A percentile compares a stretch with the other conserved stretches of the same genome.
These are phyloP conservation scores for Platyrinchus mystaceus DNA, from an alignment of 2,797 vertebrate species.

Conservation along the genomic window DNA sequence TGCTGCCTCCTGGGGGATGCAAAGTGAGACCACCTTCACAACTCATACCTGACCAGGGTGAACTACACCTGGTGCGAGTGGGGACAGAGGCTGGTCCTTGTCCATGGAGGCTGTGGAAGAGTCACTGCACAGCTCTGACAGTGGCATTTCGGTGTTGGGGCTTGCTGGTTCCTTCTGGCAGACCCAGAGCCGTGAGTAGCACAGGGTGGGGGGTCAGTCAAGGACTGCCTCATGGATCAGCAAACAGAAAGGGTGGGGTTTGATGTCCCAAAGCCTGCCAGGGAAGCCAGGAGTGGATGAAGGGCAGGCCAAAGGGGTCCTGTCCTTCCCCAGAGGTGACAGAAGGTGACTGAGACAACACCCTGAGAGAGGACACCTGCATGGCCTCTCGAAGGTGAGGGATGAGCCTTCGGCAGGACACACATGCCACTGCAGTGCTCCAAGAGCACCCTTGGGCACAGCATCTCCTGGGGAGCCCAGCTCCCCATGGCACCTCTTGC, in stretches of 20 bases:
- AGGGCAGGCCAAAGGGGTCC: background rate
- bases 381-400: background rate
- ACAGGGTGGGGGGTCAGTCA: no score
- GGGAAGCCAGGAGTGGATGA: background rate
- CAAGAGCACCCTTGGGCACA: background rate
- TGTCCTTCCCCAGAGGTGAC: background rate
- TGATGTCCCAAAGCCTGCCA: background rate
- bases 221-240: background rate
- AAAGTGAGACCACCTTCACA: fast-evolving
- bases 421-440: background rate
- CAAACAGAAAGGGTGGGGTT: background rate
- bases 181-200: fast-evolving
- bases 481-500: background rate
- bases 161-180: background rate
- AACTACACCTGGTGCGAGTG: fast-evolving
- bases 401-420: background rate
- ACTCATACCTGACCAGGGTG: background rate
- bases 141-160: fast-evolving
- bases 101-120: fast-evolving
- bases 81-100: background rate
- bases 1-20: fast-evolving
- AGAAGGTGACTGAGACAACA: background rate
- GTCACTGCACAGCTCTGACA: background rate
- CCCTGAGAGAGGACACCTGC: background rate
- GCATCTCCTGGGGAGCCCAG: background rate